Evolutionary conservation across 2,888 invertebrate genomes (phyloP).

Genomic region (Clanis bilineata): DNA sequence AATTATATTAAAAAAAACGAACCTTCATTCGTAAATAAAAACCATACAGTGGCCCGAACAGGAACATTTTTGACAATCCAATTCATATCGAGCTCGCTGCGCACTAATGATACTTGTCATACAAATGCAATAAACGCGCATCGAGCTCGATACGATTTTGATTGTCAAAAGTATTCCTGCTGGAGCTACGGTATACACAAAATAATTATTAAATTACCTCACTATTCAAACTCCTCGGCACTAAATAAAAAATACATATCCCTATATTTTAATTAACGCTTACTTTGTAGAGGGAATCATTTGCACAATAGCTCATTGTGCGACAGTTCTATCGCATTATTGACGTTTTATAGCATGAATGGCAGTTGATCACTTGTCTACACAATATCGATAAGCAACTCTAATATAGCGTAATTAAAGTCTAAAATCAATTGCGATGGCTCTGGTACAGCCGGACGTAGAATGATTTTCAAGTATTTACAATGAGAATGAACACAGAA

Average conservation of each 20-base stretch:
- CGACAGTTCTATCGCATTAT: slow-evolving; percentile 48
- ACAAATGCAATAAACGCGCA: too few species aligned
- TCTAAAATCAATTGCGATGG: not conserved
- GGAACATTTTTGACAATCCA: too few species aligned
- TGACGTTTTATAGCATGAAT: slow-evolving; percentile 44
- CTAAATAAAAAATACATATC: slow-evolving; percentile 29
- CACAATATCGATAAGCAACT: not conserved
- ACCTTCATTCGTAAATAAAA: too few species aligned
- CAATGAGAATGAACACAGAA: slow-evolving; percentile 32
- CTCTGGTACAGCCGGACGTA: not conserved
- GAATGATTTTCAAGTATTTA: slow-evolving; percentile 27
- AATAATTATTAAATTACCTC: not conserved
- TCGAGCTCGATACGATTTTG: too few species aligned
- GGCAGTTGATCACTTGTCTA: slow-evolving; percentile 28
- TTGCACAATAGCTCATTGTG: slow-evolving; percentile 57
- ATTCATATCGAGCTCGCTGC: too few species aligned
- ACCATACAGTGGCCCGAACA: too few species aligned
- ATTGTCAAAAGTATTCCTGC: too few species aligned
- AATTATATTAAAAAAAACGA: too few species aligned
- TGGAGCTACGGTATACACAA: too few species aligned
- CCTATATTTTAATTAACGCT: slow-evolving; percentile 52
- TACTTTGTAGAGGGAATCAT: slow-evolving; percentile 51
- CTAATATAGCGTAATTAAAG: not conserved
- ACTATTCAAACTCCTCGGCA: not conserved
- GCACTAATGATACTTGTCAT: too few species aligned